Conservation (phyloP, 2,888 invertebrate species). For the Calameuta pallipes region DNA sequence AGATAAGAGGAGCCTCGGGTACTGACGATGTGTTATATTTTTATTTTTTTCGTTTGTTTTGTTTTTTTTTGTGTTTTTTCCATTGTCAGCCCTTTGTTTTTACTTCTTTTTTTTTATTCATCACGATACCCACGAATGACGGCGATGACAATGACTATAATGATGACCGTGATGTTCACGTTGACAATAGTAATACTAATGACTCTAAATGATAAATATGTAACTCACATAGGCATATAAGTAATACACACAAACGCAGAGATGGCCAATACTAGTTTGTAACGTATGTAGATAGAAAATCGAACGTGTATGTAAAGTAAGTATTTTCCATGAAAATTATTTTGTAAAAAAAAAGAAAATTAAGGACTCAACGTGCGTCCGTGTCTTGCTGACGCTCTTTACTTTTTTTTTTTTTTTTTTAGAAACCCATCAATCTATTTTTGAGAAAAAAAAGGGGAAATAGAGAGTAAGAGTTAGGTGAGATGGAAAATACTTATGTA, state of each 20-base stretch:
- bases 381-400: background rate
- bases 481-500: constrained; percentile 39
- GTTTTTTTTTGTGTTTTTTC: constrained; percentile 7
- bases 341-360: constrained; percentile 10
- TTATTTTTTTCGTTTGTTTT: constrained; percentile 18
- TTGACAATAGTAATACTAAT: background rate
- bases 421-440: background rate
- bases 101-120: constrained; percentile 2
- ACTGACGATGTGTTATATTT: constrained; percentile 29
- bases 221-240: constrained; percentile 8
- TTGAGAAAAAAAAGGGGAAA: background rate
- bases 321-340: constrained; percentile 12
- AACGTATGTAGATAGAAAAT: constrained; percentile 57
- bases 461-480: background rate
- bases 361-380: background rate
- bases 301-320: constrained; percentile 29
- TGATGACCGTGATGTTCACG: constrained; percentile 15
- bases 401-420: constrained; percentile 4
- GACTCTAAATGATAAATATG: constrained; percentile 4
- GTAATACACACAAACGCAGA: constrained; percentile 3
- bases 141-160: constrained; percentile 26
- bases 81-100: constrained; percentile 2
- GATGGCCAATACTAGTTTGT: constrained; percentile 58
- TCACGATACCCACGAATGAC: constrained; percentile 7
- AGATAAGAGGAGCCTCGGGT: constrained; percentile 27